A percentile compares a stretch with the other conserved stretches of the same genome.
phyloP scores from a whole-genome alignment of 2,113 vertebrate genomes.

The Perognathus longimembris region DNA sequence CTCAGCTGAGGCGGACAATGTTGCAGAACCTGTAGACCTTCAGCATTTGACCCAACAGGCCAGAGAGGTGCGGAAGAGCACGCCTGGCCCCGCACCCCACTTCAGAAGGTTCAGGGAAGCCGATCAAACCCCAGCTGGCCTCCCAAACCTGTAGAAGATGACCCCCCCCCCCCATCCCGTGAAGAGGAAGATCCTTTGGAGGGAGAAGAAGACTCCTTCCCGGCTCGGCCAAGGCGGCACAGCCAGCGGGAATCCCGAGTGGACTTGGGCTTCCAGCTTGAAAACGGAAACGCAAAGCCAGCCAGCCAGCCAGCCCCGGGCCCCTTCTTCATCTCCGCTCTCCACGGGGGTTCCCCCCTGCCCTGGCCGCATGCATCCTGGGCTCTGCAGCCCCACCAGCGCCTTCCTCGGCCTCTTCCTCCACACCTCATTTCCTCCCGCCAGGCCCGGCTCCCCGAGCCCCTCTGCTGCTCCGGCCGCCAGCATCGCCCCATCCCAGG shows the following conservation, averaged over 20 bases:
- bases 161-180: too few species aligned
- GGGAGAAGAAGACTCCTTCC: neutral
- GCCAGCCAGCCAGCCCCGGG: neutral
- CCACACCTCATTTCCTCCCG: neutral
- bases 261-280: neutral
- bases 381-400: neutral
- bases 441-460: neutral
- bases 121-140: neutral
- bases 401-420: too few species aligned
- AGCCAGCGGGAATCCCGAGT: neutral
- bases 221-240: neutral
- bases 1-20: neutral
- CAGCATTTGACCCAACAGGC: neutral
- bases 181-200: neutral
- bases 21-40: neutral
- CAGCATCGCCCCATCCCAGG: neutral
- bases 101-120: rapidly evolving
- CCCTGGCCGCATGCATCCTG: rapidly evolving
- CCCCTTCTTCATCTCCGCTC: neutral
- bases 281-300: neutral
- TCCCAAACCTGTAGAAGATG: neutral
- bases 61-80: neutral
- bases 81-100: rapidly evolving
- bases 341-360: neutral
- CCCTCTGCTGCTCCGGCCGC: neutral